Base-by-base conservation (phyloP, 92 coral and sea anemone genomes). In the Epizoanthus stellaris region DNA sequence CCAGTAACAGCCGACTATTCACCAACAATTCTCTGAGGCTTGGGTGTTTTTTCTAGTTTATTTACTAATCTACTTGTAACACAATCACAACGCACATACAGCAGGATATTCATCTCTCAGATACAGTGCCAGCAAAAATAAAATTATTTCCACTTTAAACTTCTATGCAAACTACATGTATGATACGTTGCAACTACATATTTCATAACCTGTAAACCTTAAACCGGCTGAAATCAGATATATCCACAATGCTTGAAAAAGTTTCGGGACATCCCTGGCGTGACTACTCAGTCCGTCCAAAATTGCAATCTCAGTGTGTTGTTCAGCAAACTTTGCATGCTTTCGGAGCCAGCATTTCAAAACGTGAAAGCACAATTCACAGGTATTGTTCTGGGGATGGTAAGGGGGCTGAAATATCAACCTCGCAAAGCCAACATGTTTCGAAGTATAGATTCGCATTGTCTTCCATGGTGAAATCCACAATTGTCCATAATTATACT, bases 161-260 rank as follows among this genome's bases (percentile, higher is more conserved):
- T 21, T 23, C 30, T 11, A n/a, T 20, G 70, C 21, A 66, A 66
- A 4, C 23, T 16, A 25, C 11, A 3, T 75, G 58, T 25, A 47
- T n/a, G 16, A 75, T 5, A 7, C 7, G 16, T 75, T 45, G 34
- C 21, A 17, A 58, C 5, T 38, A 75, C 45, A 16, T 6, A 10
- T 47, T 11, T 21, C 72, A 67, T 30, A 30, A 0, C 34, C 34
- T 30, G 34, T 30, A 30, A 30, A 30, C 34, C 34, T 30, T 30
- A 30, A 30, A 30, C 36, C 36, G 36, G 36, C 36, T 30, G 65
- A 42, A 34, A 72, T 38, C 59, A 43, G n/a, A 71, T 88, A 72
- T 88, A 89, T 76, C 76, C 85, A 67, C 85, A 82, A 53, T 80
- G 89, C 36, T 89, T 60, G 73, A 89, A 89, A 21, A 72, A 52